These are phyloP conservation scores for Neotoxoptera formosana DNA, from an alignment of 1,140 invertebrate species.

Conservation along the genomic window DNA sequence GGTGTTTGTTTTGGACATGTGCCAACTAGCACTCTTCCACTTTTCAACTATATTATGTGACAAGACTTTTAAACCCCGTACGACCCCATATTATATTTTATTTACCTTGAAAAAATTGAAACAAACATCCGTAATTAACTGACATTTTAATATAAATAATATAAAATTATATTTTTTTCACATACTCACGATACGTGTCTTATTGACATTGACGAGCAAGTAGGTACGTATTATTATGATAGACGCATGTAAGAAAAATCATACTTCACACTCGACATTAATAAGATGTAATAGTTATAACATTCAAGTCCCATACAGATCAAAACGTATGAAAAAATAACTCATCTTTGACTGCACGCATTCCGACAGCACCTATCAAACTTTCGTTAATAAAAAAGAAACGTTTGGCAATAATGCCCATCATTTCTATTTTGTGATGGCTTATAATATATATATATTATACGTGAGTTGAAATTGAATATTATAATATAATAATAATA, in stretches of 20 bases:
- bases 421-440: neutral
- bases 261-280: neutral
- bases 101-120: neutral
- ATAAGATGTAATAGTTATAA: neutral
- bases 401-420: neutral
- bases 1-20: constrained; percentile 16
- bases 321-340: neutral
- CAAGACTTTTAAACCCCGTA: neutral
- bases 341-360: neutral
- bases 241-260: neutral
- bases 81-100: neutral
- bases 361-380: neutral
- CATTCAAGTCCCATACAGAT: neutral
- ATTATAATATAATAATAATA: neutral
- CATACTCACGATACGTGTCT: neutral
- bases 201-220: neutral
- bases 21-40: neutral
- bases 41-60: neutral
- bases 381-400: neutral
- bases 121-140: neutral
- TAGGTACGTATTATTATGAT: neutral
- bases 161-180: neutral
- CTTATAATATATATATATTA: neutral
- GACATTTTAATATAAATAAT: neutral
- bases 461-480: constrained; percentile 7